Percentiles rank a stretch among this genome's conserved stretches.
These are phyloP conservation scores for Lonchura striata DNA, from an alignment of 2,113 vertebrate genomes.

Conservation along the genomic window DNA sequence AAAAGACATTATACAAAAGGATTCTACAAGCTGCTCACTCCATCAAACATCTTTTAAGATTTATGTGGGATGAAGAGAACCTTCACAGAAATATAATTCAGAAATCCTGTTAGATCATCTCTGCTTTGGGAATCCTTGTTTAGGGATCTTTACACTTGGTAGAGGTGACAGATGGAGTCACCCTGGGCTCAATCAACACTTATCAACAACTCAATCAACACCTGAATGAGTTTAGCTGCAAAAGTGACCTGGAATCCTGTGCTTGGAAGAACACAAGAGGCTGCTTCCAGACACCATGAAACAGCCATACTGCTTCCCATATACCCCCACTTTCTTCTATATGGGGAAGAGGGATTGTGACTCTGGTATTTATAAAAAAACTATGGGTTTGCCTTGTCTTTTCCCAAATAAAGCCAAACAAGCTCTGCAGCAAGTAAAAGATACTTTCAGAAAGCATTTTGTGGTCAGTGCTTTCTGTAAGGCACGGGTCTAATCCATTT, in stretches of 20 bases:
- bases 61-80: neutral
- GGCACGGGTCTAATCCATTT: neutral
- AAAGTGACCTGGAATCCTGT: neutral
- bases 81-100: neutral
- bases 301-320: neutral
- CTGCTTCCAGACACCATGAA: neutral
- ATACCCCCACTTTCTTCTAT: neutral
- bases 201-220: neutral
- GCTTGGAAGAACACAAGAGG: neutral
- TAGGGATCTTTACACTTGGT: neutral
- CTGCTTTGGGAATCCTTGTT: neutral
- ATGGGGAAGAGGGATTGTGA: neutral
- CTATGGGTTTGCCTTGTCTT: neutral
- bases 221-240: neutral
- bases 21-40: neutral
- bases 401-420: neutral
- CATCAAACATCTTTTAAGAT: neutral
- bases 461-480: accelerated
- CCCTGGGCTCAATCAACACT: neutral
- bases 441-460: neutral
- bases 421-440: neutral
- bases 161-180: neutral
- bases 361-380: neutral
- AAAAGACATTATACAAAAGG: neutral
- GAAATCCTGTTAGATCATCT: neutral